Evolutionary conservation across 2,888 invertebrate species (phyloP), one percentile per base, ranked within the genome.

Genomic region (Automeris io): DNA sequence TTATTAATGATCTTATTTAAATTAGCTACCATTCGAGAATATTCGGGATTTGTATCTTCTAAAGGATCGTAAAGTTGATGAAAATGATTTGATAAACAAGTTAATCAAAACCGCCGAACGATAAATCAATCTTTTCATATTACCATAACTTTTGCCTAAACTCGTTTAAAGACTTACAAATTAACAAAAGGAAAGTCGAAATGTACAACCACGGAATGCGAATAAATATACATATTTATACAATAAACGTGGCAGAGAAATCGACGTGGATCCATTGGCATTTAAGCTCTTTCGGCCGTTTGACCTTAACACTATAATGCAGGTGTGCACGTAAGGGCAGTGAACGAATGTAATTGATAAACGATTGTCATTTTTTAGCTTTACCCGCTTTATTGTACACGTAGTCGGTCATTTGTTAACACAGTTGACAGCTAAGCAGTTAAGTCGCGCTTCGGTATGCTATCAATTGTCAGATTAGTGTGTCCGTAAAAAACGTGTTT

Each of bases 301-400:
- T 74, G 71, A 76, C 80, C 80, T 80, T 81, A 79, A 69, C 77
- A 71, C 76, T 66, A 40, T n/a, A 25, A 19, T 45, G 45, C 55
- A 58, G 58, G 57, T 61, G 54, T 40, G 45, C 33, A 37, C 40
- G 45, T 31, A 40, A 46, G 34, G 47, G 40, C 35, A 43, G 42
- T 42, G 45, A 52, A 49, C 50, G 40, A 46, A 46, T 53, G 57
- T 48, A 56, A 53, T 52, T 25, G 19, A 16, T 23, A 36, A 39
- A 19, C n/a, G 37, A 41, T 33, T 43, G 21, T 11, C 7, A 13
- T 8, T 23, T 32, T 37, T 8, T 18, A 37, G 18, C 32, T 37
- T 31, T 37, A 32, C 23, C 16, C 5, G 22, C 23, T 18, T 16
- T n/a, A 11, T n/a, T 32, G n/a, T 11, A 8, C 12, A 35, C 21